Base-by-base conservation (phyloP, 2,888 invertebrate genomes). In the Mimachlamys varia region DNA sequence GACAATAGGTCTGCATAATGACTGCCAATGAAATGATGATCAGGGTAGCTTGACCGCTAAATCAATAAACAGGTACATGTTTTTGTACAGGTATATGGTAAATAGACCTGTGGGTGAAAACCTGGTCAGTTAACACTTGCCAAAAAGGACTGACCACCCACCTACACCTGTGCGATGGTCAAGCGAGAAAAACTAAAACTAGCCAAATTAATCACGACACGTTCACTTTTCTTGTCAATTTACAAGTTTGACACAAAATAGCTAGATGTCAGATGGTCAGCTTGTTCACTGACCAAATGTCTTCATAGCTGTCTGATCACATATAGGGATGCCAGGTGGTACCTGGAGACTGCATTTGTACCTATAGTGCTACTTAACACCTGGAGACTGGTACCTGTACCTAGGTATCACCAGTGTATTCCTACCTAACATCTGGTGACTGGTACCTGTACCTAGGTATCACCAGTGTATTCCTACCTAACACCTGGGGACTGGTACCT, bases 21-120 rank as follows among this genome's bases (percentile, higher is more conserved):
- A 76, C 27, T 76, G 76, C 76, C 76, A 33, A 76, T 76, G 76
- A 33, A 76, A 76, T 76, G 76, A 76, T 76, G 76, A 76, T 76
- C 76, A 53, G 76, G 76, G 76, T 76, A 76, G 76, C 76, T 33
- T 76, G 76, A 76, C 76, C 22, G 76, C 76, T 76, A 76, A 76
- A 76, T 76, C 76, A 76, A 76, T 76, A 76, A 76, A 76, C 33
- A 76, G 76, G 33, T 33, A 76, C 53, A 53, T 5, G 58, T 19
- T 33, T 76, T 76, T 33, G 33, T 76, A 76, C 76, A 76, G 76
- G 76, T 76, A 27, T 33, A 76, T 76, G 76, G 33, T 33, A 33
- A 76, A 76, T 76, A 76, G 33, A 27, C 76, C 2, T 76, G 76
- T 76, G 33, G 76, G 76, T 33, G 33, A 76, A 76, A 76, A 76